Evolutionary conservation across 2,113 vertebrate species (phyloP).

Genomic region (Colistium nudipinnis): DNA sequence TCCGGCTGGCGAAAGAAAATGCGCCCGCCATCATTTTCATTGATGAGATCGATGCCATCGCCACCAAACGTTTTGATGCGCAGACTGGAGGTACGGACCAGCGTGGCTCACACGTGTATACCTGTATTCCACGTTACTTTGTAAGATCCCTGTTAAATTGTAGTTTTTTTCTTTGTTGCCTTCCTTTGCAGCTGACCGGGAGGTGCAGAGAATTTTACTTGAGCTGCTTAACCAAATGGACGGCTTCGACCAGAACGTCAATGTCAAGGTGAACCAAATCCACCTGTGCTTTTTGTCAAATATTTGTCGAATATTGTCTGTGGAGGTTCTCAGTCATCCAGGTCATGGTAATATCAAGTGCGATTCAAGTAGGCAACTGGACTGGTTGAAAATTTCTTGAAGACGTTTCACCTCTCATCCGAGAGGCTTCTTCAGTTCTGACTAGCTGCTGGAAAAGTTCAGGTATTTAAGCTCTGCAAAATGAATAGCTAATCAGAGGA

Average conservation of each 20-base stretch:
- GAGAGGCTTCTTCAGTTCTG: too few species aligned
- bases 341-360: too few species aligned
- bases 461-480: too few species aligned
- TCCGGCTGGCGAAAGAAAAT: constrained; percentile 96
- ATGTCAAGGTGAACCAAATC: constrained; percentile 86
- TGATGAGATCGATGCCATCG: constrained; percentile 95
- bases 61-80: constrained; percentile 96
- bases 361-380: too few species aligned
- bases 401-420: too few species aligned
- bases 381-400: too few species aligned
- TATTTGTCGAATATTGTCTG: too few species aligned
- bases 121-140: neutral
- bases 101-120: neutral
- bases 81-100: constrained; percentile 89
- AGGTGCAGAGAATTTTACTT: constrained; percentile 92
- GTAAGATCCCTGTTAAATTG: neutral
- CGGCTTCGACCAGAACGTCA: constrained; percentile 95
- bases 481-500: too few species aligned
- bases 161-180: neutral
- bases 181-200: constrained; percentile 86
- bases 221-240: constrained; percentile 98
- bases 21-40: constrained; percentile 98
- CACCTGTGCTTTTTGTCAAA: too few species aligned
- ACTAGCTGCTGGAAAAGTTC: too few species aligned
- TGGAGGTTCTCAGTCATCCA: neutral